phyloP scores from a whole-genome alignment of 2,888 invertebrate genomes.

The Leptogaster cylindrica region DNA sequence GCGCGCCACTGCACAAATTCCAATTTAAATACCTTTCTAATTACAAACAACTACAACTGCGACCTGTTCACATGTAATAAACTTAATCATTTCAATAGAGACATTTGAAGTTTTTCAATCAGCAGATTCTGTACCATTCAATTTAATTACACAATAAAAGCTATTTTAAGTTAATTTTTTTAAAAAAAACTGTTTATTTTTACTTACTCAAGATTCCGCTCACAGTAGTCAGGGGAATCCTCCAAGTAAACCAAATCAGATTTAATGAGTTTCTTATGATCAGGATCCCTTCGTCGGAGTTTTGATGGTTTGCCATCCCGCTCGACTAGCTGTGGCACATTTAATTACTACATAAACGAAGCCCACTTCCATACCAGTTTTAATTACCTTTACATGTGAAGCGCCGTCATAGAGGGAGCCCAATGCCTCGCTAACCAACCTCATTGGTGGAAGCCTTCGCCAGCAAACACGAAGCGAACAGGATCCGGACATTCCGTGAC shows the following conservation, averaged over 20 bases:
- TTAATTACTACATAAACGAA: too few relatives aligned
- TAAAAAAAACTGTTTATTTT: too few relatives aligned
- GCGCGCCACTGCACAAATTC: too few relatives aligned
- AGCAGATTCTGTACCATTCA: too few relatives aligned
- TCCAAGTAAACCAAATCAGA: constrained; percentile 90
- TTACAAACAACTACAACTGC: too few relatives aligned
- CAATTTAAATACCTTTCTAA: too few relatives aligned
- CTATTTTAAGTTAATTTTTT: too few relatives aligned
- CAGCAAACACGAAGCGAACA: constrained; percentile 91
- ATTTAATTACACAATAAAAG: too few relatives aligned
- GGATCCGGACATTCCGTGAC: constrained; percentile 92
- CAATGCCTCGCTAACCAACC: constrained; percentile 78
- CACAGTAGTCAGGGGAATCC: constrained; percentile 91
- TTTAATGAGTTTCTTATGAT: constrained; percentile 85
- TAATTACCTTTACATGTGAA: constrained; percentile 73
- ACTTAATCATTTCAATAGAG: too few relatives aligned
- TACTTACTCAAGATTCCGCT: constrained; percentile 80
- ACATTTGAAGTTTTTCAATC: too few relatives aligned
- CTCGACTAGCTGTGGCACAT: constrained; percentile 59
- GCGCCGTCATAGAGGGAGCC: constrained; percentile 86
- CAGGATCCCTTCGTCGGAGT: constrained; percentile 74
- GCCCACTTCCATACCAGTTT: too few relatives aligned
- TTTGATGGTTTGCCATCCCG: constrained; percentile 71
- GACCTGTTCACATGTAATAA: too few relatives aligned
- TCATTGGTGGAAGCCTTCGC: constrained; percentile 80